phyloP scores from a whole-genome alignment of 2,888 invertebrate species.

The Protophormia terraenovae region DNA sequence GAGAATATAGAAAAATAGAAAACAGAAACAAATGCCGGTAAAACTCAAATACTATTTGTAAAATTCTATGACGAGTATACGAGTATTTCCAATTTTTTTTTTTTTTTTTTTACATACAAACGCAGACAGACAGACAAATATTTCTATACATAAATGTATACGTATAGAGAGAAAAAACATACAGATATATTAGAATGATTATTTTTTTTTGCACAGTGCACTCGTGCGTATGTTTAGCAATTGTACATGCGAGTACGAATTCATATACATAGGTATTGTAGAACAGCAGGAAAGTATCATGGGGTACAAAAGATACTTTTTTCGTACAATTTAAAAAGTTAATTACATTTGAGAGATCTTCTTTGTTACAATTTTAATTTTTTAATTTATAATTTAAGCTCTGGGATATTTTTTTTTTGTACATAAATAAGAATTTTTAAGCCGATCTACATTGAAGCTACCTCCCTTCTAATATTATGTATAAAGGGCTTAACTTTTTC shows the following conservation, averaged over 20 bases:
- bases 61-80: constrained; percentile 7
- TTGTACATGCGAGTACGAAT: background rate
- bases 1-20: constrained; percentile 37
- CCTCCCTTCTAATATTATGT: too few species aligned
- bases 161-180: background rate
- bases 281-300: too few species aligned
- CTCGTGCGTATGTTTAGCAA: constrained; percentile 54
- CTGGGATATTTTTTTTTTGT: too few species aligned
- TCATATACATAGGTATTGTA: background rate
- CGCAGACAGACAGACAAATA: background rate
- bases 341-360: too few species aligned
- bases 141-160: background rate
- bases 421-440: too few species aligned
- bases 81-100: background rate
- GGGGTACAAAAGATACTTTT: too few species aligned
- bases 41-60: constrained; percentile 36
- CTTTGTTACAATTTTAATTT: too few species aligned
- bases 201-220: constrained; percentile 47
- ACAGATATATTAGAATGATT: background rate
- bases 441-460: too few species aligned
- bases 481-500: too few species aligned
- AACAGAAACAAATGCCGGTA: constrained; percentile 50
- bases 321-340: too few species aligned
- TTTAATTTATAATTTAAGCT: too few species aligned
- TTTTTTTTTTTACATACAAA: background rate